Evolutionary conservation across 2,113 vertebrate genomes (phyloP).

Genomic region (Muscicapa adusta): DNA sequence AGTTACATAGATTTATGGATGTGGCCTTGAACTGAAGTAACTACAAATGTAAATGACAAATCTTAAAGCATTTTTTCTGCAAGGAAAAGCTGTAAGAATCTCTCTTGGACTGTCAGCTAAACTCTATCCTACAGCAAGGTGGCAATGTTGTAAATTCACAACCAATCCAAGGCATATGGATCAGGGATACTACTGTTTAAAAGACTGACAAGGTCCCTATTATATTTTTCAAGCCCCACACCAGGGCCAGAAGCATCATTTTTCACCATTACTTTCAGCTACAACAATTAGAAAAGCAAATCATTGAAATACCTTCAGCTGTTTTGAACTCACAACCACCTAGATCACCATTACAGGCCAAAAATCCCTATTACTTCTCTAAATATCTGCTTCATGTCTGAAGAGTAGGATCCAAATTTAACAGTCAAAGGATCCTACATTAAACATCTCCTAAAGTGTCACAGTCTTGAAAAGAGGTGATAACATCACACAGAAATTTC

Average conservation of each 20-base stretch:
- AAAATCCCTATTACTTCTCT: not conserved
- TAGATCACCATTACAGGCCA: not conserved
- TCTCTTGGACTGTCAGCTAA: not conserved
- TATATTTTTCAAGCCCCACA: not conserved
- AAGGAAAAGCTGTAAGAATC: not conserved
- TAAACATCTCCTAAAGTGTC: not conserved
- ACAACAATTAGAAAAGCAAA: not conserved
- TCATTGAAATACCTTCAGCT: not conserved
- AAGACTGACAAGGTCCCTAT: not conserved
- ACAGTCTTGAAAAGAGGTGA: not conserved
- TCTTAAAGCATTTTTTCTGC: not conserved
- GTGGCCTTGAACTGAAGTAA: not conserved
- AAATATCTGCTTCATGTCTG: not conserved
- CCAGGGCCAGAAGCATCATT: not conserved
- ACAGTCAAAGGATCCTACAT: not conserved
- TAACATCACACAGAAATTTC: not conserved
- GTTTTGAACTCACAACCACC: not conserved
- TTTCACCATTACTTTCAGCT: not conserved
- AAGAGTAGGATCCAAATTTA: not conserved
- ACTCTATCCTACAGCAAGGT: not conserved
- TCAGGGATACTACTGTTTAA: accelerated
- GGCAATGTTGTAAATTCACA: not conserved
- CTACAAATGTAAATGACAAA: not conserved
- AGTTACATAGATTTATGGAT: not conserved
- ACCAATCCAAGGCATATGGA: not conserved